phyloP scores from a whole-genome alignment of 2,888 invertebrate genomes.

The Neoaliturus tenellus region DNA sequence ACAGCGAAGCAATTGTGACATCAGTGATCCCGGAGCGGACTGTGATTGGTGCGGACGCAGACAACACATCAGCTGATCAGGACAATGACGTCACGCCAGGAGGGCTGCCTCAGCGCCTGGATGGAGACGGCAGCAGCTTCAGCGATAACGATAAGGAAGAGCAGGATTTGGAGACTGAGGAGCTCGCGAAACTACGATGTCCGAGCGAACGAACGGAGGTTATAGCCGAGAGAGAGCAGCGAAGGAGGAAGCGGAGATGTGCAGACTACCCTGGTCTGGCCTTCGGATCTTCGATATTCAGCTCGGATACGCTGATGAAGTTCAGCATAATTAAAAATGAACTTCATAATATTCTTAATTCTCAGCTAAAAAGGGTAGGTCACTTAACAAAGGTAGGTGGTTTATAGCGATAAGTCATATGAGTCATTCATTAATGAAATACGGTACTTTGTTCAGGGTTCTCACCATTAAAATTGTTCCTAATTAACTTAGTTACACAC shows the following conservation, averaged over 20 bases:
- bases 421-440: slow-evolving; percentile 3
- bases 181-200: slow-evolving; percentile 90
- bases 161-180: slow-evolving; percentile 86
- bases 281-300: slow-evolving; percentile 94
- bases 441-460: neutral
- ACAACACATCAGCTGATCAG: slow-evolving; percentile 54
- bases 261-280: slow-evolving; percentile 95
- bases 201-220: slow-evolving; percentile 93
- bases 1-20: slow-evolving; percentile 29
- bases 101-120: slow-evolving; percentile 61
- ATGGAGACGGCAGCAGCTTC: slow-evolving; percentile 67
- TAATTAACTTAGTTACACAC: slow-evolving; percentile 4
- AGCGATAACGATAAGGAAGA: slow-evolving; percentile 64
- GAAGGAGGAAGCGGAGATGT: slow-evolving; percentile 85
- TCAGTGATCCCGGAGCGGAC: slow-evolving; percentile 31
- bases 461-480: neutral
- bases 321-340: slow-evolving; percentile 98
- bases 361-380: slow-evolving; percentile 97
- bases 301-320: slow-evolving; percentile 98
- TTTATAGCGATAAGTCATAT: neutral
- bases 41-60: slow-evolving; percentile 54
- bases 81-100: slow-evolving; percentile 39
- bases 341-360: slow-evolving; percentile 97
- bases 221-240: slow-evolving; percentile 88
- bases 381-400: slow-evolving; percentile 49